phyloP scores from a whole-genome alignment of 2,888 invertebrate genomes.

The Apamea monoglypha region DNA sequence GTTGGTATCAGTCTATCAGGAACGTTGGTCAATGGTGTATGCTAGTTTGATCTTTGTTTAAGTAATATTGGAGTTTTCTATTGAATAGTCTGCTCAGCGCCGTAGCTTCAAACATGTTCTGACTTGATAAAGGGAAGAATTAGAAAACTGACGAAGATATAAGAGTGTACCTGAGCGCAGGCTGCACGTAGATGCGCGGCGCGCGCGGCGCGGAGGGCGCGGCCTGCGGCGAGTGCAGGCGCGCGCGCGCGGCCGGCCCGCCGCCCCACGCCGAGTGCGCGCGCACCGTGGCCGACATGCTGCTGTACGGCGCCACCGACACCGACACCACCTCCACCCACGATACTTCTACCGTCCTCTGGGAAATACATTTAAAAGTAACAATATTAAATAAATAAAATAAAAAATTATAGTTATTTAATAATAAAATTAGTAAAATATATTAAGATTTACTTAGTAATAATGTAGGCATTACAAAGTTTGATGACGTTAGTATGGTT shows the following conservation, averaged over 20 bases:
- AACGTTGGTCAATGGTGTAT: background rate
- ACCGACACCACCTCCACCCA: conserved; percentile 86
- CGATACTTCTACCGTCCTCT: conserved; percentile 64
- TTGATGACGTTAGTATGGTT: background rate
- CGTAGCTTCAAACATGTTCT: background rate
- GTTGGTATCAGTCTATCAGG: background rate
- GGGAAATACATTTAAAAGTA: background rate
- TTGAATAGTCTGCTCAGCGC: background rate
- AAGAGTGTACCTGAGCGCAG: conserved; percentile 68
- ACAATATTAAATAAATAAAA: background rate
- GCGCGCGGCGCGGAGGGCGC: conserved; percentile 93
- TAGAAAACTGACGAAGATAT: background rate
- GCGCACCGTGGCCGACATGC: conserved; percentile 93
- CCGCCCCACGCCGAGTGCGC: conserved; percentile 96
- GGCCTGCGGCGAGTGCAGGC: conserved; percentile 94
- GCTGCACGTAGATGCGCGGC: conserved; percentile 93
- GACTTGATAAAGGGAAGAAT: background rate
- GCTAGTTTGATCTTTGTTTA: background rate
- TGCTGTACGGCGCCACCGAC: conserved; percentile 92
- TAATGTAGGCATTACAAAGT: background rate
- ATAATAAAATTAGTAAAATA: background rate
- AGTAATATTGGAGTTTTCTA: background rate
- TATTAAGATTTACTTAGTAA: background rate
- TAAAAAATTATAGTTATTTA: too few species aligned
- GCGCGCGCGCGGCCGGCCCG: conserved; percentile 91